phyloP scores from a whole-genome alignment of 2,888 invertebrate genomes.

The Desoria tigrina region DNA sequence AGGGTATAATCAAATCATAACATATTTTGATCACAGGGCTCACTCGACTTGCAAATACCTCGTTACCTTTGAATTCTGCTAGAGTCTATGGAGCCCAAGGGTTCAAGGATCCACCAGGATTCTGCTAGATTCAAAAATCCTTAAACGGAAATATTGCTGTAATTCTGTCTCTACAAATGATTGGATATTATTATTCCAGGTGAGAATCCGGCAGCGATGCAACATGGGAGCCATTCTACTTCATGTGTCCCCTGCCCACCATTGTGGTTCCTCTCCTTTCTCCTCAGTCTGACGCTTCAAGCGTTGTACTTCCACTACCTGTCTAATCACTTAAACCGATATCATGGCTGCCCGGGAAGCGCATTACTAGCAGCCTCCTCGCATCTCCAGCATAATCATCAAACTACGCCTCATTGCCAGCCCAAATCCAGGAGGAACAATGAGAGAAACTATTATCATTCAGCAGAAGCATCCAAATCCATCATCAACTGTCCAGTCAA shows the following conservation, averaged over 20 bases:
- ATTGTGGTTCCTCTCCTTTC: constrained; percentile 52
- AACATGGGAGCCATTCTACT: constrained; percentile 64
- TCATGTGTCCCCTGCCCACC: constrained; percentile 52
- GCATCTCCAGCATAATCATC: constrained; percentile 22
- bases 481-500: too few species aligned
- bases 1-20: too few species aligned
- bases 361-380: background rate
- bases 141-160: too few species aligned
- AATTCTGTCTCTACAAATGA: too few species aligned
- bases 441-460: background rate
- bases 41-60: too few species aligned
- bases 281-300: constrained; percentile 51
- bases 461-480: too few species aligned
- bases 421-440: background rate
- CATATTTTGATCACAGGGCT: too few species aligned
- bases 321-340: constrained; percentile 44
- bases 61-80: too few species aligned
- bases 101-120: too few species aligned
- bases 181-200: constrained; percentile 61
- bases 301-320: constrained; percentile 51
- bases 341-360: constrained; percentile 22
- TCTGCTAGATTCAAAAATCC: too few species aligned
- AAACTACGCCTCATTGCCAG: background rate
- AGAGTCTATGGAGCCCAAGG: too few species aligned
- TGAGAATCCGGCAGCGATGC: constrained; percentile 74